These are phyloP conservation scores for Stichopus horrens DNA, from an alignment of 53 echinoderm and acorn worm genomes.

Conservation along the genomic window DNA sequence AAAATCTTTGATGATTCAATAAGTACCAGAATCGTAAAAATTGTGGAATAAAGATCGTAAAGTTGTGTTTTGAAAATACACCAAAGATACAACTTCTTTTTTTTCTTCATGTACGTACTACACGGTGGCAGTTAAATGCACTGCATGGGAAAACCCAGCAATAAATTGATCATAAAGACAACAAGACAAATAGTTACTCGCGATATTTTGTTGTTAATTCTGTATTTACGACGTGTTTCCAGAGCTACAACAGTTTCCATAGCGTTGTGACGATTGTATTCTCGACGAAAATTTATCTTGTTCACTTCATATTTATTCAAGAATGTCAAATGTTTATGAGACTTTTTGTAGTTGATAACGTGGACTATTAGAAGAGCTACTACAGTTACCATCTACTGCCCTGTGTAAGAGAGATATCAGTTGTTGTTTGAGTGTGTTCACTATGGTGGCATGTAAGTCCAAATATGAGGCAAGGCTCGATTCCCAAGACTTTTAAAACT, in stretches of 20 bases:
- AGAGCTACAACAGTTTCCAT: neutral
- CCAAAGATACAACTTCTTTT: neutral
- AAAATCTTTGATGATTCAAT: constrained; percentile 30
- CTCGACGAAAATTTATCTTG: no score
- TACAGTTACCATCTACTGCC: no score
- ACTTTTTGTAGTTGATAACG: no score
- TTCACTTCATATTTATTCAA: no score
- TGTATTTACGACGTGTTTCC: neutral
- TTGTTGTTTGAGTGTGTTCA: no score
- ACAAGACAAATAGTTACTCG: constrained; percentile 10
- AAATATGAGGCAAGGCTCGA: no score
- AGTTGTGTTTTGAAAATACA: constrained; percentile 44
- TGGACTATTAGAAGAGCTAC: no score
- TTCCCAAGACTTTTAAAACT: no score
- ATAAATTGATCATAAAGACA: neutral
- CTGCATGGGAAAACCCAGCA: constrained; percentile 12
- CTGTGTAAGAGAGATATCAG: no score
- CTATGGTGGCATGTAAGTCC: no score
- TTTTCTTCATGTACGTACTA: constrained; percentile 2
- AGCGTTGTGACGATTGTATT: neutral
- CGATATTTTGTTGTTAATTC: constrained; percentile 20
- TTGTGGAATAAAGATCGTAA: constrained; percentile 39
- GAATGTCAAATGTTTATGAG: no score
- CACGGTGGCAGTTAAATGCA: neutral
- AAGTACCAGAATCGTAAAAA: constrained; percentile 37